Conservation (phyloP, 1,140 invertebrate genomes). For the Megalonaias nervosa region DNA sequence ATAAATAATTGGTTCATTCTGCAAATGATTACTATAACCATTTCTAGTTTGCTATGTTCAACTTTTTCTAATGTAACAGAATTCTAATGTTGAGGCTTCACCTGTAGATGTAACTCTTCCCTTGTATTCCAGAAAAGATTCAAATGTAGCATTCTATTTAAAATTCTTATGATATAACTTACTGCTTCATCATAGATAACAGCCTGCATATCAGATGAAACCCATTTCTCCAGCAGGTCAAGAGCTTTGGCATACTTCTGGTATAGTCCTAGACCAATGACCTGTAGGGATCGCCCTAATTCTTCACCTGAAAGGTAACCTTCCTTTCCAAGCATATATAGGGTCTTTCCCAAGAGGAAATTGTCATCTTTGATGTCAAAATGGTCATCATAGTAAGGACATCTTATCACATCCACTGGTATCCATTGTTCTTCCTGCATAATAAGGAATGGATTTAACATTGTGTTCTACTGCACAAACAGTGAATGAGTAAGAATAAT, state of each 20-base stretch:
- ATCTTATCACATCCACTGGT: slow-evolving; percentile 46
- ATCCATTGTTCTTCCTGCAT: slow-evolving; percentile 54
- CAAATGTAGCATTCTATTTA: too few relatives aligned
- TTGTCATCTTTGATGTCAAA: slow-evolving; percentile 62
- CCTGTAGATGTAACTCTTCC: too few relatives aligned
- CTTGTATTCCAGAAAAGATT: too few relatives aligned
- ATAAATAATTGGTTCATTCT: too few relatives aligned
- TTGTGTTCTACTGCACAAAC: neutral
- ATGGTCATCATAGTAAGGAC: slow-evolving; percentile 63
- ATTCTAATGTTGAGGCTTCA: too few relatives aligned
- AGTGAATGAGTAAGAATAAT: neutral
- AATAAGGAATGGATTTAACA: neutral
- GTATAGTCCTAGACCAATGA: slow-evolving; percentile 57
- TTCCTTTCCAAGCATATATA: slow-evolving; percentile 42
- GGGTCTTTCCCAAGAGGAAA: slow-evolving; percentile 60
- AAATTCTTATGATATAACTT: slow-evolving; percentile 11
- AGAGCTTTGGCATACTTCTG: slow-evolving; percentile 59
- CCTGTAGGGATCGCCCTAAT: slow-evolving; percentile 36
- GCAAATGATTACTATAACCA: too few relatives aligned
- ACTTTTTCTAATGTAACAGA: too few relatives aligned
- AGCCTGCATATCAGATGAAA: slow-evolving; percentile 15
- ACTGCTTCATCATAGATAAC: slow-evolving; percentile 41
- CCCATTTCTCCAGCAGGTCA: slow-evolving; percentile 40
- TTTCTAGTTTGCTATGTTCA: too few relatives aligned
- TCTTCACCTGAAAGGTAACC: slow-evolving; percentile 10